Evolutionary conservation across 2,113 vertebrate genomes (phyloP).

Genomic region (Oncorhynchus tshawytscha): DNA sequence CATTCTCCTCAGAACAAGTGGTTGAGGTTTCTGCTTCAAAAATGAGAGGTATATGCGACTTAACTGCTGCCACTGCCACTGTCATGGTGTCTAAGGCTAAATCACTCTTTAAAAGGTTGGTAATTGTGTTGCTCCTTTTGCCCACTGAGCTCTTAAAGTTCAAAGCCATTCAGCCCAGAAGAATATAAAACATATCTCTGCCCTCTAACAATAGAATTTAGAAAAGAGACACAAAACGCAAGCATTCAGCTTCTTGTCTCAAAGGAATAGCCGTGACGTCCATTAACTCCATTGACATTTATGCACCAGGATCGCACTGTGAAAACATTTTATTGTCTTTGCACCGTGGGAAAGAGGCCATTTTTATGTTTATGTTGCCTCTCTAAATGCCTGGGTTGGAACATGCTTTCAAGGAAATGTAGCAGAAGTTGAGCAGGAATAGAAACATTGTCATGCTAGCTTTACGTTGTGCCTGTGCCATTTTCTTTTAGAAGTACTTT

Average conservation of each 20-base stretch:
- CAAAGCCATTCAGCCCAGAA: background rate
- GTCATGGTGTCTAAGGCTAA: background rate
- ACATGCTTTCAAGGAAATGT: no score
- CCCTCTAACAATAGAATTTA: conserved; percentile 27
- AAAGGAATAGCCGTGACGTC: conserved; percentile 12
- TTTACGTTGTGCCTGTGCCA: no score
- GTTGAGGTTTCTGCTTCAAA: background rate
- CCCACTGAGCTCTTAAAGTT: conserved; percentile 14
- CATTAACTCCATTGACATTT: conserved; percentile 12
- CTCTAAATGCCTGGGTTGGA: no score
- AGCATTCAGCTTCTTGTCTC: conserved; percentile 1
- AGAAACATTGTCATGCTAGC: no score
- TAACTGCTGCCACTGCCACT: background rate
- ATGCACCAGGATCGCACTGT: background rate
- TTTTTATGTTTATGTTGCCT: no score
- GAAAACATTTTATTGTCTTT: background rate
- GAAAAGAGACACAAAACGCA: conserved; percentile 16
- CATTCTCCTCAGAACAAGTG: background rate
- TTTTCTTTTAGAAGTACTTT: no score
- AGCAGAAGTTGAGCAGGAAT: no score
- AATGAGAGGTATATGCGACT: background rate
- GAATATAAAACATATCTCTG: conserved; percentile 23
- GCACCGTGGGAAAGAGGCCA: background rate
- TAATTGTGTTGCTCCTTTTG: conserved; percentile 3
- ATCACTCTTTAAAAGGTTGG: conserved; percentile 21